Percentiles rank a stretch among this genome's conserved stretches.
These are phyloP conservation scores for Incurvaria masculella DNA, from an alignment of 2,888 invertebrate genomes.

Conservation along the genomic window DNA sequence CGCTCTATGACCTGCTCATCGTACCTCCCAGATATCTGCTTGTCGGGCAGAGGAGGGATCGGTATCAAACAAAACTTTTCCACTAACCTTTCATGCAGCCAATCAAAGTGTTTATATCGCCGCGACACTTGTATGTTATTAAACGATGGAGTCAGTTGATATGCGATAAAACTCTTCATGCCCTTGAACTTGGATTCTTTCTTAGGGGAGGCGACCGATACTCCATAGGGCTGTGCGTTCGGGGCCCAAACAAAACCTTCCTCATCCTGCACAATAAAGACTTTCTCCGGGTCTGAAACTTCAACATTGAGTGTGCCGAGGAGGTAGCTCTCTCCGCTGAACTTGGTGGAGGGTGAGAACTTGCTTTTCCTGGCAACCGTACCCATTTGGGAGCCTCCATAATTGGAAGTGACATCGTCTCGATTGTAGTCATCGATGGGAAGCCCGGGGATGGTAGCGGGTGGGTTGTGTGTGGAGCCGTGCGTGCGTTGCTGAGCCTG, in stretches of 20 bases:
- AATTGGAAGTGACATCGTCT: conserved; percentile 55
- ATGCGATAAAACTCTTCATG: conserved; percentile 95
- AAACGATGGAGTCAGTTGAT: conserved; percentile 93
- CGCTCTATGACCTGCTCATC: conserved; percentile 97
- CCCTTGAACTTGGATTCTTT: conserved; percentile 98
- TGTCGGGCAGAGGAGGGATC: conserved; percentile 96
- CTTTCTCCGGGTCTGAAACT: conserved; percentile 68
- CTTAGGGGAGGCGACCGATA: conserved; percentile 90
- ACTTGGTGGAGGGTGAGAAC: conserved; percentile 88
- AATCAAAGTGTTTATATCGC: conserved; percentile 98
- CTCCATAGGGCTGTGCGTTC: conserved; percentile 70
- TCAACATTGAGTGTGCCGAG: conserved; percentile 69
- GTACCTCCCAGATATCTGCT: conserved; percentile 95
- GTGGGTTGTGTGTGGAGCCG: conserved; percentile 35
- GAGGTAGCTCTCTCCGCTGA: conserved; percentile 86
- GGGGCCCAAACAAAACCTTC: conserved; percentile 77
- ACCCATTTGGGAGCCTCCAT: conserved; percentile 54
- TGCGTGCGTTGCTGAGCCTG: conserved; percentile 37
- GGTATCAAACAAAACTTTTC: conserved; percentile 94
- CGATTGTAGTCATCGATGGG: conserved; percentile 44
- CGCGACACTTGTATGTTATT: conserved; percentile 91
- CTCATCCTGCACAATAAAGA: conserved; percentile 70
- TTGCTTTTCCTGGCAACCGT: conserved; percentile 70
- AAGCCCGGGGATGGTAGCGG: conserved; percentile 48
- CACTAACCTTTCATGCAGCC: conserved; percentile 91